Base-by-base conservation (phyloP, 2,797 vertebrate genomes). In the Eurystomus glaucurus region DNA sequence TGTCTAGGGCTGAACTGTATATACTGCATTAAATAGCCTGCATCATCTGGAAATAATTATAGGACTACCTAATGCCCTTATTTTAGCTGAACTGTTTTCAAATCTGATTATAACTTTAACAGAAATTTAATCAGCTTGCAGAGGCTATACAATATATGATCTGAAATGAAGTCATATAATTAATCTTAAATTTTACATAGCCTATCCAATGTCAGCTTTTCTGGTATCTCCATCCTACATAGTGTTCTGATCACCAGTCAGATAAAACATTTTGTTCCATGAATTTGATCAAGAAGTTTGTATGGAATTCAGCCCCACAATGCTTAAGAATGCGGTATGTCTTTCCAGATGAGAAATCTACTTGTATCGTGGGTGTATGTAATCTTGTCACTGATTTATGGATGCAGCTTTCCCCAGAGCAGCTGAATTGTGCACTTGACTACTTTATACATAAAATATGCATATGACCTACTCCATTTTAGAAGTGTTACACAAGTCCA, bases 21-120 rank as follows among this genome's bases (percentile, higher is more conserved):
- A 65, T 78, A 31, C 16, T 86, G 37, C 28, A 52, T 89, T 94
- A 86, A 86, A 74, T 64, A 81, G 16, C 35, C 28, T 88, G 37
- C 41, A 77, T 92, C 13, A 54, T 65, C 46, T 23, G 83, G 61
- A 61, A 93, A 68, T 93, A 94, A 90, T 70, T 85, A 41, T 31
- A 85, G 45, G 26, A 84, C 66, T 58, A 90, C 51, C 61, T 93
- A 84, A 70, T 82, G 21, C 15, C 9, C 51, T 79, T 5, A 66
- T 91, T 92, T 87, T 62, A 92, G 19, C 11, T 79, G 61, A 82
- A 77, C 11, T 64, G 41, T 4, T 89, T 92, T 86, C 15, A 72
- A 66, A 35, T 78, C 26, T 92, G 79, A 87, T 72, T 85, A 65
- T 51, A 82, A 62, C 9, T 71, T 66, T 19, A 77, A 46, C 17